Evolutionary conservation across 1,140 invertebrate species (phyloP), one percentile per base, ranked within the genome.

Genomic region (Drosophila nigrodunni): DNA sequence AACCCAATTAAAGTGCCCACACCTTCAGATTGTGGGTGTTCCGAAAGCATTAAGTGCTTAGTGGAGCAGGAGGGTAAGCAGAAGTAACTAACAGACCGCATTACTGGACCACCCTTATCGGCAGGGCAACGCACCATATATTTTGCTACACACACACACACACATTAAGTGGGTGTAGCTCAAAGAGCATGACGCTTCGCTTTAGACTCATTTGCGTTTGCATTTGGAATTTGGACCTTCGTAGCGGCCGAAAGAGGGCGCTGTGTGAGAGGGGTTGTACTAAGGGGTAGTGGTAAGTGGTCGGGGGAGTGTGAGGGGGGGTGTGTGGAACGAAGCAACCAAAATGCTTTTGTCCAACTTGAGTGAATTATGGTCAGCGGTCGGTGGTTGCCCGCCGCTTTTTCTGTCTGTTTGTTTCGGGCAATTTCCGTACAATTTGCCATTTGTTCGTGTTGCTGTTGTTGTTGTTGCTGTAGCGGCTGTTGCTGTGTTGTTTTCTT

Each of bases 271-370:
- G 3, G 25, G 25, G 25, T 30, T 5, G 25, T 30, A 30, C 25
- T 30, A 30, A 30, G 25, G 25, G 25, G 25, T 30, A 30, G 25
- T 4, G 25, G 25, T 30, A 30, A 30, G 25, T 30, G 1, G 4
- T 30, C 6, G 25, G 25, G 6, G 25, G 25, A 30, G 25, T 5
- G 15, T 35, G 7, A 2, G 49, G 39, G 30, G 30, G 35, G 2
- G 25, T 30, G 49, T 7, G 59, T 25, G 37, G 37, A 30, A 72
- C 35, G 43, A 59, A 59, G 70, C 66, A 77, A 67, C 85, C 77
- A 50, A 90, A 89, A 89, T 89, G 85, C 86, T 89, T 89, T 89
- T 89, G 85, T 89, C 85, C 85, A 89, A 89, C 78, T 89, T 89
- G 86, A 89, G 85, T 89, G 85, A 89, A 89, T 89, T 89, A 89